Conservation (phyloP, 2,797 vertebrate species). For the Lagocephalus sceleratus region DNA sequence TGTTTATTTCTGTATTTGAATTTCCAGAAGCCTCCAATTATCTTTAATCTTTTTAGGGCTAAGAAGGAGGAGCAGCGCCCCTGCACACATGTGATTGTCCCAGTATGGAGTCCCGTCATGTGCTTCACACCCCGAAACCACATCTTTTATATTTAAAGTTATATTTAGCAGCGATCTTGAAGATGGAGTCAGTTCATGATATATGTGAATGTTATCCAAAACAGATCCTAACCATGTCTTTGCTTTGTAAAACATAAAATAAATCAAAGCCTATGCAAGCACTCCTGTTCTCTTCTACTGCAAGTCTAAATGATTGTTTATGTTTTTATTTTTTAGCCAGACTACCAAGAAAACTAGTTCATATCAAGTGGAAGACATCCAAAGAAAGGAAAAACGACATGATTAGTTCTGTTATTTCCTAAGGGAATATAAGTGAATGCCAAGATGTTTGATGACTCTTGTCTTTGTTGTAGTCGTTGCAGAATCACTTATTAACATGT, state of each 20-base stretch:
- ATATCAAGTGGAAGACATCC: too few species aligned
- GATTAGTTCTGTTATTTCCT: background rate
- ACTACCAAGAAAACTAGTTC: too few species aligned
- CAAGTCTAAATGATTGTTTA: too few species aligned
- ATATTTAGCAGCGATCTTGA: too few species aligned
- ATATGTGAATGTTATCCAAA: too few species aligned
- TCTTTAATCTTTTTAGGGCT: conserved; percentile 24
- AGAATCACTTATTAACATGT: background rate
- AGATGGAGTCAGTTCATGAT: too few species aligned
- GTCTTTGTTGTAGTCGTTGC: background rate
- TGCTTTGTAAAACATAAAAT: background rate
- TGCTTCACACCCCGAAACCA: conserved; percentile 12
- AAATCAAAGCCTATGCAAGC: background rate
- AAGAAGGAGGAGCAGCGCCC: conserved; percentile 5
- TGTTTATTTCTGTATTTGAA: background rate
- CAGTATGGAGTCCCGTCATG: conserved; percentile 18
- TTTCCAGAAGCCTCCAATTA: conserved; percentile 8
- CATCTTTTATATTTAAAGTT: background rate
- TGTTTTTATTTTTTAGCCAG: too few species aligned
- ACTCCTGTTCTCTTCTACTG: too few species aligned
- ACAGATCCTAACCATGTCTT: too few species aligned
- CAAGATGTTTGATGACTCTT: background rate
- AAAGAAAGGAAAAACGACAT: background rate
- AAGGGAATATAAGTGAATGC: background rate
- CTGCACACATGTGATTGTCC: conserved; percentile 18